Evolutionary conservation across 2,888 invertebrate genomes (phyloP).

Genomic region (Auanema sp.): DNA sequence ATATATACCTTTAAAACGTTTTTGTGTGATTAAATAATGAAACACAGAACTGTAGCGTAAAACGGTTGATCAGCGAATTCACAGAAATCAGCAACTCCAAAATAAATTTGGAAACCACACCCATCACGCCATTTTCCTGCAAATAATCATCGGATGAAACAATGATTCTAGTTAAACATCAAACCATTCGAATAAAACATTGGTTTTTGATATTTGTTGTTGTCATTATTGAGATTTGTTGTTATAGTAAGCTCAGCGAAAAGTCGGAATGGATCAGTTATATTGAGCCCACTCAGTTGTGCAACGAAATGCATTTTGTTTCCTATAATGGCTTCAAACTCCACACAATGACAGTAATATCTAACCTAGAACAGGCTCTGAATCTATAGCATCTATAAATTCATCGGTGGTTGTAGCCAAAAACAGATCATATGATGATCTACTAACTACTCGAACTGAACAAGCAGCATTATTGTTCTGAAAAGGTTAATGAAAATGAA

Average conservation of each 20-base stretch:
- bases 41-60: constrained; percentile 40
- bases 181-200: constrained; percentile 52
- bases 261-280: constrained; percentile 48
- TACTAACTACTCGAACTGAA: constrained; percentile 46
- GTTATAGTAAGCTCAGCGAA: constrained; percentile 53
- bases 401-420: constrained; percentile 22
- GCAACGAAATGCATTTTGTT: constrained; percentile 43
- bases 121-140: constrained; percentile 42
- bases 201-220: constrained; percentile 31
- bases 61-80: constrained; percentile 43
- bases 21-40: too few species aligned
- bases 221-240: constrained; percentile 31
- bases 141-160: too few species aligned
- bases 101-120: constrained; percentile 52
- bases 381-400: constrained; percentile 30
- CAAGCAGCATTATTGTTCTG: constrained; percentile 19
- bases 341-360: background rate
- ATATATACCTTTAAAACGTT: constrained; percentile 42
- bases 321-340: too few species aligned
- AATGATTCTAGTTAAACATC: too few species aligned
- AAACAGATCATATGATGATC: constrained; percentile 48
- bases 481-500: too few species aligned
- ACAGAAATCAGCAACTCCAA: constrained; percentile 49
- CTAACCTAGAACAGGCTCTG: constrained; percentile 34
- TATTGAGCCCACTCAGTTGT: constrained; percentile 46